Evolutionary conservation across 2,113 vertebrate species (phyloP), one percentile per base, ranked within the genome.

Genomic region (Ceuthmochares aereus): DNA sequence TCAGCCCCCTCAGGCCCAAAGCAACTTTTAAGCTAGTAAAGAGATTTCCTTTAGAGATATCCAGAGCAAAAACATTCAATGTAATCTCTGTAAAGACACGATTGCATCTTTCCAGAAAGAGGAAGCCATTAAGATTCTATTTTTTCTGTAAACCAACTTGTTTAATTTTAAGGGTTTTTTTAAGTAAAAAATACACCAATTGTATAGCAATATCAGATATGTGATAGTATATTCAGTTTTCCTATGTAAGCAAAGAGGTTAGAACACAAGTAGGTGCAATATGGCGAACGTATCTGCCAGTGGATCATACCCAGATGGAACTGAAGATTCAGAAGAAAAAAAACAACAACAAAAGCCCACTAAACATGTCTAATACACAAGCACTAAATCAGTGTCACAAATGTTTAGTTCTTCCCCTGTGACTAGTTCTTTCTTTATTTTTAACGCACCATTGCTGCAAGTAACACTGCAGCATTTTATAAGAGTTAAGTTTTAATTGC

Each of bases 111-210:
- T 66, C 22, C 43, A 85, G 37, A 83, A 82, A 42, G 27, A 62
- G 34, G 36, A 87, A 93, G 9, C 16, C 42, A 37, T 20, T 34
- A 82, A 27, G 22, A 76, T 32, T 21, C 1, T 11, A 14, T 56
- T 82, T 79, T 63, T 70, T 45, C 34, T 0, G 0, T 52, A 78
- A 68, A 80, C 13, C 23, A 51, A 47, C 0, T 0, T 32, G 30
- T 81, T 82, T n/a, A n/a, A n/a, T n/a, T n/a, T n/a, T n/a, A 47
- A 20, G 19, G 19, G 7, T 45, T 45, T 45, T 45, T 47, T 17
- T 47, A 20, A 19, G 25, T 68, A 17, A 90, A 80, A 86, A 77
- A 51, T 7, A 51, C 4, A 60, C 1, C 7, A 13, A 54, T 42
- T 84, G 67, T 45, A 12, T 36, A 84, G 67, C 21, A 67, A 12